These are phyloP conservation scores for Hirudinaria manillensis DNA, from an alignment of 2,888 invertebrate genomes.

Conservation along the genomic window DNA sequence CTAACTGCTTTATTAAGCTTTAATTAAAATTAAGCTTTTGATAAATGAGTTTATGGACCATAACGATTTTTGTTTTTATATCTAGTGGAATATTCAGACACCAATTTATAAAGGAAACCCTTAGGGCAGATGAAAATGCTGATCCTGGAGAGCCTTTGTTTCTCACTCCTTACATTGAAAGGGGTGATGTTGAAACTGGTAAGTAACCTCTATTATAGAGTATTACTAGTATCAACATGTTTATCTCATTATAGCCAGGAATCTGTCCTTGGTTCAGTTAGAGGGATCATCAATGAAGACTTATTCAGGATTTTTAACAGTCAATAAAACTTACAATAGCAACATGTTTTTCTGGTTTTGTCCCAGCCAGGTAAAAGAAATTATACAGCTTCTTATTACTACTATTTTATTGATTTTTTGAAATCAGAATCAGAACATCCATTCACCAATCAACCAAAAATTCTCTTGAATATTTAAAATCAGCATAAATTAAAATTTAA, in stretches of 20 bases:
- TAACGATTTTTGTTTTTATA: not conserved
- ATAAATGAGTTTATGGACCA: no score
- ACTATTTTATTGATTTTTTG: no score
- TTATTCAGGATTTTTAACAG: slow-evolving; percentile 75
- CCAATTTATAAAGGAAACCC: slow-evolving; percentile 29
- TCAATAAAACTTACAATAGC: slow-evolving; percentile 69
- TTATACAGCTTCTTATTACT: no score
- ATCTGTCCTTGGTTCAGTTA: slow-evolving; percentile 32
- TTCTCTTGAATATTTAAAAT: not conserved
- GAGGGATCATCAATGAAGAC: slow-evolving; percentile 57
- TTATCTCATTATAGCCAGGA: slow-evolving; percentile 21
- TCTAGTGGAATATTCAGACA: slow-evolving; percentile 17
- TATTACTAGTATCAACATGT: not conserved
- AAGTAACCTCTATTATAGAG: not conserved
- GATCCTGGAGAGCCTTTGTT: slow-evolving; percentile 65
- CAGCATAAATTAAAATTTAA: not conserved
- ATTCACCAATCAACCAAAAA: no score
- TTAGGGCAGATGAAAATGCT: slow-evolving; percentile 28
- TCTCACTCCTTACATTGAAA: slow-evolving; percentile 69
- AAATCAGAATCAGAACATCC: no score
- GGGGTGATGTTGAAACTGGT: slow-evolving; percentile 64
- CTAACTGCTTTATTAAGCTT: no score
- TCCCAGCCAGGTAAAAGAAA: slow-evolving; percentile 63
- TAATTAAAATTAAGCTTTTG: no score
- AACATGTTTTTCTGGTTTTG: slow-evolving; percentile 90